phyloP scores from a whole-genome alignment of 37 sponge, comb jelly and placozoan species.

The Diacarnus erythraeanus region DNA sequence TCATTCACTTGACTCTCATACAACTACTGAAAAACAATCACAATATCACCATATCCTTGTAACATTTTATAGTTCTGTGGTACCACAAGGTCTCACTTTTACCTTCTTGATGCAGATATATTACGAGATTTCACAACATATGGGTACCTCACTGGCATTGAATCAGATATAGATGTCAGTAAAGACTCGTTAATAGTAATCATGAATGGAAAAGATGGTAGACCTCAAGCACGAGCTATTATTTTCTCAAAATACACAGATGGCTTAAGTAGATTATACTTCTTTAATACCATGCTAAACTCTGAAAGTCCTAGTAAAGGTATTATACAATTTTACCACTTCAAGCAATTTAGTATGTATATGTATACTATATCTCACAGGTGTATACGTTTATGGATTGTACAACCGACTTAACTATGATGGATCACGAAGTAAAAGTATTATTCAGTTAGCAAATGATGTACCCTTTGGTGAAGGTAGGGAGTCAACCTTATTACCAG shows the following conservation, averaged over 20 bases:
- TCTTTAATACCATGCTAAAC: constrained; percentile 4
- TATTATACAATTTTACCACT: not conserved
- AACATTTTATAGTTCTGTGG: too few relatives aligned
- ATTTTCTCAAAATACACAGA: not conserved
- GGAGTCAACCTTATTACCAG: constrained; percentile 44
- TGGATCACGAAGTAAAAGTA: constrained; percentile 65
- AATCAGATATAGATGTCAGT: not conserved
- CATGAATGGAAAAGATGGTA: not conserved
- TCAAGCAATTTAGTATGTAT: not conserved
- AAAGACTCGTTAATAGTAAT: not conserved
- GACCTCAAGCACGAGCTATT: not conserved
- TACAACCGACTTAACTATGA: constrained; percentile 55
- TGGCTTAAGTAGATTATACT: not conserved
- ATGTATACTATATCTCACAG: constrained; percentile 4
- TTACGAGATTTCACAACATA: not conserved
- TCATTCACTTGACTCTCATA: too few relatives aligned
- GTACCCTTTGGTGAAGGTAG: constrained; percentile 30
- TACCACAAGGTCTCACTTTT: not conserved
- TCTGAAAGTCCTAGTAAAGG: not conserved
- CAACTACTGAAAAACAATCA: too few relatives aligned
- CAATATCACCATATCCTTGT: too few relatives aligned
- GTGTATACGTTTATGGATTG: constrained; percentile 49
- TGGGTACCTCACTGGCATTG: constrained; percentile 1
- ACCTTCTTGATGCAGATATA: not conserved
- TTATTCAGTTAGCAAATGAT: constrained; percentile 39